A percentile compares a stretch with the other conserved stretches of the same genome.
Conservation (phyloP, 1,140 invertebrate genomes). For the Musca vetustissima region DNA sequence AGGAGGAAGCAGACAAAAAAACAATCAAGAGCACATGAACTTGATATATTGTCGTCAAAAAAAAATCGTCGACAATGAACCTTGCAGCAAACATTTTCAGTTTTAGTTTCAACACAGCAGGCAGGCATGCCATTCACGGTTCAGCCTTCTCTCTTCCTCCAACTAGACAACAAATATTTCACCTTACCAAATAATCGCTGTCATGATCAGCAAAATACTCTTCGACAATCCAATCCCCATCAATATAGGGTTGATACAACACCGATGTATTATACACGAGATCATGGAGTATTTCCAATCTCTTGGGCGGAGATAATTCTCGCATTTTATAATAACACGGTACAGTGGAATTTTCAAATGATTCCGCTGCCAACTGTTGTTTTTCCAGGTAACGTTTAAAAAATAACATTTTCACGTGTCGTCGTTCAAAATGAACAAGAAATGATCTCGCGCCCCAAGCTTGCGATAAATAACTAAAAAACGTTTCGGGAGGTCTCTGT, state of each 20-base stretch:
- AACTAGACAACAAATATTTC: background rate
- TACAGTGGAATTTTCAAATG: slow-evolving; percentile 43
- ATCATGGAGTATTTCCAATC: slow-evolving; percentile 39
- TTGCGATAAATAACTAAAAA: no score
- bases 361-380: slow-evolving; percentile 42
- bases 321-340: slow-evolving; percentile 50
- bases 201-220: slow-evolving; percentile 49
- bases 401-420: slow-evolving; percentile 38
- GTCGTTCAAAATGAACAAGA: background rate
- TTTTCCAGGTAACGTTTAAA: slow-evolving; percentile 53
- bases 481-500: no score
- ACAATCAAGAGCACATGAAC: background rate
- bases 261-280: slow-evolving; percentile 39
- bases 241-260: slow-evolving; percentile 32
- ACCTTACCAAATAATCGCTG: slow-evolving; percentile 51
- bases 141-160: background rate
- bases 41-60: background rate
- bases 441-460: no score
- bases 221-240: slow-evolving; percentile 48
- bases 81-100: background rate
- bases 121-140: background rate
- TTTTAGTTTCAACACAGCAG: background rate
- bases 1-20: no score
- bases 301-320: slow-evolving; percentile 38
- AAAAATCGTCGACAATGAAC: background rate